Evolutionary conservation across 2,113 vertebrate genomes (phyloP), one percentile per base, ranked within the genome.

Genomic region (Macroglossus sobrinus): DNA sequence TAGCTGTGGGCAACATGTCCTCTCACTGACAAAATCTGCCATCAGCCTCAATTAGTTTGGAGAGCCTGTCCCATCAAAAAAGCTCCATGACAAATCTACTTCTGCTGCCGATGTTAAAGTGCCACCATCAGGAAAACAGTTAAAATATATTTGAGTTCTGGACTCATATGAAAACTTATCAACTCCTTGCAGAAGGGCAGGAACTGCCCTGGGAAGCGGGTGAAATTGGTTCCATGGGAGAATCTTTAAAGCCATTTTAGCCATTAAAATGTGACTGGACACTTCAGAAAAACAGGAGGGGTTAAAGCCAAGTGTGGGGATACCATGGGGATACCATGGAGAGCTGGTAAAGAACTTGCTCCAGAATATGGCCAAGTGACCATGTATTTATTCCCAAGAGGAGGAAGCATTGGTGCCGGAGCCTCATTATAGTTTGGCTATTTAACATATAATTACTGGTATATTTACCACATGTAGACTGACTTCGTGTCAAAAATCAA

Each of bases 221-320:
- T 98, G 97, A 98, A 98, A 98, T 97, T 98, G 98, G 97, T 91
- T 98, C 98, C 93, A 0, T 86, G 94, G 97, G 97, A 98, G 98
- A 97, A 98, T 95, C 97, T 98, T 98, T 97, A 98, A 98, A 98
- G 94, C 97, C 97, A 96, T 97, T 98, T 98, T 97, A 98, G 94
- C 96, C 98, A 98, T 98, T 98, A 98, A 98, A 98, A 98, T 98
- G 97, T 97, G 97, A 84, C 97, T 97, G 93, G 81, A 97, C 97
- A 63, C 86, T 97, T 98, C 97, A 84, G 97, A 95, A 97, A 97
- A 97, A 95, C 97, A 97, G 94, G 96, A 98, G 96, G 97, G 95
- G 97, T 93, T 80, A 78, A 95, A 92, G 95, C 84, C 84, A 89
- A 90, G 94, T 81, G 95, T 96, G 82, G 63, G 92, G 95, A 94